Conservation (phyloP, 2,797 vertebrate genomes). For the Enteromius viviparus region DNA sequence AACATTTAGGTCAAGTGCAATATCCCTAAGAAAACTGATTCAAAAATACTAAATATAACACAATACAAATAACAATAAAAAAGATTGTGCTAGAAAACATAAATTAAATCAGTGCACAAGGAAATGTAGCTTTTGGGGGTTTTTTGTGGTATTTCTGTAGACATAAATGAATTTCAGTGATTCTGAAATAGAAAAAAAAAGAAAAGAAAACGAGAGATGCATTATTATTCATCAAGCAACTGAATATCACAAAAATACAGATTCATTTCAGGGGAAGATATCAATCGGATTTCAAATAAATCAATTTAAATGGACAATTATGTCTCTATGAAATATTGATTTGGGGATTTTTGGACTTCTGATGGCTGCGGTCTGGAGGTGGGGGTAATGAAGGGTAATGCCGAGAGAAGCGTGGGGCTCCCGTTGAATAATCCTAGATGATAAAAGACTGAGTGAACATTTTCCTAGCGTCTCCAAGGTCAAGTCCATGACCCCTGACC, state of each 20-base stretch:
- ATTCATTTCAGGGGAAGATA: constrained; percentile 30
- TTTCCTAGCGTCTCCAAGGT: constrained; percentile 77
- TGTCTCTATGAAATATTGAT: constrained; percentile 72
- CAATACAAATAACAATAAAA: neutral
- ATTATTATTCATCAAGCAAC: constrained; percentile 7
- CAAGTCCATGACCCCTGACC: constrained; percentile 83
- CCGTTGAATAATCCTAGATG: constrained; percentile 78
- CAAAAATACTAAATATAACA: neutral
- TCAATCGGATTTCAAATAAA: constrained; percentile 60
- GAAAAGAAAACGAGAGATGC: neutral
- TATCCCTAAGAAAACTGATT: constrained; percentile 5
- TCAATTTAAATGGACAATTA: constrained; percentile 68
- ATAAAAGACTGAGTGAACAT: constrained; percentile 73
- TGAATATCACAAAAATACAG: constrained; percentile 1
- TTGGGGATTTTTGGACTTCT: constrained; percentile 63
- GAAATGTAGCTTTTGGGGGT: neutral
- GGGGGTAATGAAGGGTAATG: constrained; percentile 76
- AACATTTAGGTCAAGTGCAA: neutral
- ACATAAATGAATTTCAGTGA: neutral
- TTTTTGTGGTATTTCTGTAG: neutral
- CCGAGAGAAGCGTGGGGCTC: constrained; percentile 67
- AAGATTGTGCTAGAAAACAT: neutral
- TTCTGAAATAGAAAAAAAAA: neutral
- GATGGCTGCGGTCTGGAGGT: constrained; percentile 51
- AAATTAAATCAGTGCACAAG: neutral